Evolutionary conservation across 2,797 vertebrate genomes (phyloP), one percentile per base, ranked within the genome.

Genomic region (Macroramphosus scolopax): DNA sequence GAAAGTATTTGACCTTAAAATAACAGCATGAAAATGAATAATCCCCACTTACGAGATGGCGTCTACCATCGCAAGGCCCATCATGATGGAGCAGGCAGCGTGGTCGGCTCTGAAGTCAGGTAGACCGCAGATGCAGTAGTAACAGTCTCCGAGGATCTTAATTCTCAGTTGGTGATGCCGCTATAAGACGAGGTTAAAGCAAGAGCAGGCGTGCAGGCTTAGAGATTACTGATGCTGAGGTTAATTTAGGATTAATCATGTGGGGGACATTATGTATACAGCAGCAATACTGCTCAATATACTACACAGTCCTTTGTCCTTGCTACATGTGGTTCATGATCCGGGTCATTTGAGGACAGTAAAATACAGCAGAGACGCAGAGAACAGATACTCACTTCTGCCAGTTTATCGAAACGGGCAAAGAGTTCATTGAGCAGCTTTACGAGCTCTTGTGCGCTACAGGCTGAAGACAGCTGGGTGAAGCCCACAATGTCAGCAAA

Each of bases 401-500:
- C 95, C 74, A 98, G 83, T 84, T 93, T 97, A 78, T 98, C 95
- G 0, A 98, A 98, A 56, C 94, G 90, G 30, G 95, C 95, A 1
- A 98, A 98, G 50, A 98, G 91, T 60, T 98, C 93, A 0, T 98
- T 98, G 15, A 98, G 92, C 56, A 98, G 87, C 77, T 97, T 98
- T 20, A 98, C 95, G 0, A 98, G 91, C 82, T 98, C 95, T 50
- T 96, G 95, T 25, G 95, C 94, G 0, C 93, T 97, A 54, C 95
- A 97, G 36, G 87, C 66, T 0, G 95, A 97, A 0, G 95, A 98
- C 25, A 98, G 85, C 84, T 97, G 95, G 0, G 95, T 97, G 85
- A 98, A 98, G 42, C 95, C 95, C 47, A 98, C 95, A 0, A 98
- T 97, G 82, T 97, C 95, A 0, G 95, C 95, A 46, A 98, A 98